A percentile compares a stretch with the other conserved stretches of the same genome.
Conservation (phyloP, 2,113 vertebrate genomes). For the Pungitius pungitius region DNA sequence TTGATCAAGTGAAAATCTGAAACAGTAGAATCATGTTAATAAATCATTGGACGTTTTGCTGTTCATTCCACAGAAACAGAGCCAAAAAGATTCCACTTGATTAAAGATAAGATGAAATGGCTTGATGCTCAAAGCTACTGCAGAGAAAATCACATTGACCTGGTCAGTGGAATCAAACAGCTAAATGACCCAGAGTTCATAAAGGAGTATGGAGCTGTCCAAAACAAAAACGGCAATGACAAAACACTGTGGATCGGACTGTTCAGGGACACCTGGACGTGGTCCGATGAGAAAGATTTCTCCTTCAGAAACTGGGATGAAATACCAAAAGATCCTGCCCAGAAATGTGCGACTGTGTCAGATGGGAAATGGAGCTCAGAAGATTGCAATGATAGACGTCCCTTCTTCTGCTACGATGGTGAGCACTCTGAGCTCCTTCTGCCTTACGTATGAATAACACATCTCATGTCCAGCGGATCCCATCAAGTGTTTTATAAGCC, state of each 20-base stretch:
- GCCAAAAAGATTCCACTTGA: not conserved
- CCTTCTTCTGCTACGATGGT: constrained; percentile 38
- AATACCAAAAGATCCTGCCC: rapidly evolving
- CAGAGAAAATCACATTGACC: constrained; percentile 19
- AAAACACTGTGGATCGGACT: constrained; percentile 9
- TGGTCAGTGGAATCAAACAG: constrained; percentile 30
- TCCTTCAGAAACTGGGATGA: constrained; percentile 27
- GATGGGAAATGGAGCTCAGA: not conserved
- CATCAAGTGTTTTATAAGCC: not conserved
- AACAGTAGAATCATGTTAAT: not conserved
- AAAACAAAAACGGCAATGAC: no score
- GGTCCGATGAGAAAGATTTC: not conserved
- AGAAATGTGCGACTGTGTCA: not conserved
- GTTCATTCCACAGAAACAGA: not conserved
- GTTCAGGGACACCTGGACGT: constrained; percentile 23
- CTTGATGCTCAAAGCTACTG: not conserved
- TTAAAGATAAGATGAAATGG: rapidly evolving
- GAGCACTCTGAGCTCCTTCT: not conserved
- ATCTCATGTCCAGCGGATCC: not conserved
- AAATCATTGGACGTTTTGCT: not conserved
- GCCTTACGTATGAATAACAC: not conserved
- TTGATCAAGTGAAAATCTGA: not conserved
- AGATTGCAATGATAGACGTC: rapidly evolving
- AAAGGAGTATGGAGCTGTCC: no score
- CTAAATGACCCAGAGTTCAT: rapidly evolving